Base-by-base conservation (phyloP, 2,888 invertebrate genomes). In the Quadroppia sp. region DNA sequence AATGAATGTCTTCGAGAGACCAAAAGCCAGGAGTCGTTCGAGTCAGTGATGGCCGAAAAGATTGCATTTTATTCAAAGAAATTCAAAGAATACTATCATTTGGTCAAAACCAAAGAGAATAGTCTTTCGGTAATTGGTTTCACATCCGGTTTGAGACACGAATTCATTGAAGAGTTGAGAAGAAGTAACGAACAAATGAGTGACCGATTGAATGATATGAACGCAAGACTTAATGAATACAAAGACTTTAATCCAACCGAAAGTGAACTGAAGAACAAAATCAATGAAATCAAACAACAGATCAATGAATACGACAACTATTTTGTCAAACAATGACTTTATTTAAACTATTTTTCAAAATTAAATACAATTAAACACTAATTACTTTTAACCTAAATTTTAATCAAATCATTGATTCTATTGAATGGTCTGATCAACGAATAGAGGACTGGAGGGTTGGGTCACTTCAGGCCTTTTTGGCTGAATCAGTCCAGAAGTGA, bases 401-500 rank as follows among this genome's bases (percentile, higher is more conserved):
- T n/a, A n/a, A n/a, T n/a, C n/a, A n/a, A n/a, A n/a, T n/a, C n/a
- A n/a, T n/a, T n/a, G n/a, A n/a, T n/a, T n/a, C n/a, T n/a, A n/a
- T n/a, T n/a, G n/a, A n/a, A n/a, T n/a, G n/a, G n/a, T n/a, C n/a
- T n/a, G n/a, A 61, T 61, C 28, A 61, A 28, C 1, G 74, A 75
- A 71, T 71, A 75, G 17, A 74, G 75, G 11, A 20, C 30, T 11
- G 69, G 69, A 61, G 1, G 71, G 45, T 42, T 71, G 50, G n/a
- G 36, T 50, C 15, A 48, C 28, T 13, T 45, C 23, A 9, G 32
- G 45, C 11, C 50, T 30, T 32, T 75, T 64, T 23, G 75, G 42
- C 36, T 56, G 23, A 13, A 32, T 32, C 3, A 75, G 71, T 42
- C 75, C 75, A 4, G 75, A 74, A 15, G 53, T 67, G 20, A 56